Evolutionary conservation across 2,113 vertebrate genomes (phyloP), one percentile per base, ranked within the genome.

Genomic region (Grammomys surdaster): DNA sequence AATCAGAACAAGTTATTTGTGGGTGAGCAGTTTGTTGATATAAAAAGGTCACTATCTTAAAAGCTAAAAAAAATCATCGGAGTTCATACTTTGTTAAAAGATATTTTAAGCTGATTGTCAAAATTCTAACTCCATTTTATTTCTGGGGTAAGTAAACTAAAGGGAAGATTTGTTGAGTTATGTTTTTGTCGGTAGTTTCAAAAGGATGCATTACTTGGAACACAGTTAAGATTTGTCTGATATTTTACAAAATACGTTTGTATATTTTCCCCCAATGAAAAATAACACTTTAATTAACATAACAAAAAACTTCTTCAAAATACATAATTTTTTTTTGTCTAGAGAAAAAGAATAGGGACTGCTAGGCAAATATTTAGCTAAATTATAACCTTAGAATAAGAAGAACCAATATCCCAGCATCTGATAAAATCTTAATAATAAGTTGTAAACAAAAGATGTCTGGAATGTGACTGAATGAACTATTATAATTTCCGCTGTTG

Each of bases 31-130:
- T 7, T 60, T 95, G 0, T 80, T 97, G 22, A 43, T 88, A 76
- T 43, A 81, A 73, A 88, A 88, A 13, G 0, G 10, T 88, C 90
- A 73, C 94, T 97, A 84, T 3, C 4, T 67, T 96, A n/a, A 96
- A 97, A 97, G 3, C 26, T 95, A 85, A 95, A n/a, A 36, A 65
- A 95, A n/a, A 0, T 85, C 95, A 95, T 11, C 31, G 95, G 14
- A 77, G 93, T 93, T 94, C 40, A 81, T 85, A 90, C 48, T 80
- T 72, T 90, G 31, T 26, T 63, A 95, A 91, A 78, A 97, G 46
- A 7, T 92, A 51, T 7, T 81, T 97, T 97, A 95, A 89, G 92
- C 48, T 96, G 26, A 11, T 96, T 40, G 1, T 95, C 91, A 48
- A 72, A 76, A 20, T 60, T 46, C 56, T 54, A 56, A 58, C 43